phyloP scores from a whole-genome alignment of 1,140 invertebrate genomes.

The Pissodes strobi region DNA sequence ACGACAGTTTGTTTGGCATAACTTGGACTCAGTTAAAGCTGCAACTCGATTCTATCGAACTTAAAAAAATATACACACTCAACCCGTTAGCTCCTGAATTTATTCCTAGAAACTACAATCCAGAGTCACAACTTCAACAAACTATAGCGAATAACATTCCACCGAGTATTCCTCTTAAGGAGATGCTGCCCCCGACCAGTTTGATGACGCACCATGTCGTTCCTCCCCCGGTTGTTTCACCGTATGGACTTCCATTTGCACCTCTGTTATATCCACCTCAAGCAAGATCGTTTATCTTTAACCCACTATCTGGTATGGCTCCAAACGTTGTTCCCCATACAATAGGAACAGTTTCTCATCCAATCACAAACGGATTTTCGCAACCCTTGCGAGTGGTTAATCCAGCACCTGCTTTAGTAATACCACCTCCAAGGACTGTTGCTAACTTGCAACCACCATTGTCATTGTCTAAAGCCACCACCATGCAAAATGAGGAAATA shows the following conservation, averaged over 20 bases:
- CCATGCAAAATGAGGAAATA: neutral
- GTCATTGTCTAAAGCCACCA: neutral
- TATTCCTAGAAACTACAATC: slow-evolving; percentile 60
- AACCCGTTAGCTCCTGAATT: slow-evolving; percentile 86
- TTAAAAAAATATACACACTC: slow-evolving; percentile 74
- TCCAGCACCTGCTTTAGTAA: slow-evolving; percentile 4
- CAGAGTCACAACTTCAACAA: slow-evolving; percentile 3
- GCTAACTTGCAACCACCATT: slow-evolving; percentile 4
- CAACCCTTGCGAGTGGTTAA: slow-evolving; percentile 22
- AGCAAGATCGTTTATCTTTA: slow-evolving; percentile 25
- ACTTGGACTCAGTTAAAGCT: slow-evolving; percentile 69
- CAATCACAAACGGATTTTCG: slow-evolving; percentile 7
- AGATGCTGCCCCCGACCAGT: slow-evolving; percentile 16
- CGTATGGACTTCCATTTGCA: slow-evolving; percentile 24
- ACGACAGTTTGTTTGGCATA: slow-evolving; percentile 77
- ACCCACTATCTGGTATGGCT: slow-evolving; percentile 10
- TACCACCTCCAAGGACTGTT: slow-evolving; percentile 1
- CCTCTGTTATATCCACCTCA: slow-evolving; percentile 19
- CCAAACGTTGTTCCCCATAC: slow-evolving; percentile 16
- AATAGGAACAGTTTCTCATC: neutral
- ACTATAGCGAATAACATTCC: neutral
- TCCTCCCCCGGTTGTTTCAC: slow-evolving; percentile 22
- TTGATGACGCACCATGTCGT: slow-evolving; percentile 22
- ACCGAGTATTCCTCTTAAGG: slow-evolving; percentile 1
- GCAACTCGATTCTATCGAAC: slow-evolving; percentile 73